Conservation (phyloP, 1,140 invertebrate species). For the Drosophila ogumai region DNA sequence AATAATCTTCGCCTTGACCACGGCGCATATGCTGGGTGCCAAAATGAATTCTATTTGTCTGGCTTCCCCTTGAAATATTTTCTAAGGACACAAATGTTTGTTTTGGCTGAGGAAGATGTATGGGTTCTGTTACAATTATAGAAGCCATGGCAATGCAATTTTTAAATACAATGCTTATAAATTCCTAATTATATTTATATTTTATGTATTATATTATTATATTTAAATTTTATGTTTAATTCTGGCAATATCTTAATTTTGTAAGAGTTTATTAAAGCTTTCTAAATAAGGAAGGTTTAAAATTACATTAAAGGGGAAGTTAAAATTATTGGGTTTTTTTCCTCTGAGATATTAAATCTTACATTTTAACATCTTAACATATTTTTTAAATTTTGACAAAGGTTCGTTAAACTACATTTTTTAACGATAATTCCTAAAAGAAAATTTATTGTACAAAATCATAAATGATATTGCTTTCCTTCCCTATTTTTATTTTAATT, state of each 20-base stretch:
- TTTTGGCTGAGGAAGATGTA: conserved; percentile 7
- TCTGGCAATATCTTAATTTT: not conserved
- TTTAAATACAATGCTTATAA: not conserved
- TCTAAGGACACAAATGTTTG: conserved; percentile 24
- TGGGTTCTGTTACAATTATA: not conserved
- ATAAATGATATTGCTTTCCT: no score
- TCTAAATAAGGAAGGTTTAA: no score
- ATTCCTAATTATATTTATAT: not conserved
- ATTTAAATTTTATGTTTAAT: not conserved
- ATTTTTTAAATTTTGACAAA: no score
- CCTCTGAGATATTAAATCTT: no score
- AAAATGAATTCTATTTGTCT: conserved; percentile 26
- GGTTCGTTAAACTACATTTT: no score
- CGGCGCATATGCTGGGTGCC: conserved; percentile 43
- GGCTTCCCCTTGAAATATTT: conserved; percentile 22
- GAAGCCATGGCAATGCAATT: not conserved
- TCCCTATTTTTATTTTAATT: no score
- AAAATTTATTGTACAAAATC: no score
- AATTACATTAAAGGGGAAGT: no score
- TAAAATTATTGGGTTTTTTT: no score
- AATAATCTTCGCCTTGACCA: conserved; percentile 58
- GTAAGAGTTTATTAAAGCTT: not conserved
- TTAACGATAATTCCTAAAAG: no score
- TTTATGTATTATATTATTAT: not conserved
- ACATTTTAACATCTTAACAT: no score